Percentiles rank a stretch among this genome's conserved stretches.
Evolutionary conservation across 2,797 vertebrate species (phyloP).

Genomic region (Ambastaia sidthimunki): DNA sequence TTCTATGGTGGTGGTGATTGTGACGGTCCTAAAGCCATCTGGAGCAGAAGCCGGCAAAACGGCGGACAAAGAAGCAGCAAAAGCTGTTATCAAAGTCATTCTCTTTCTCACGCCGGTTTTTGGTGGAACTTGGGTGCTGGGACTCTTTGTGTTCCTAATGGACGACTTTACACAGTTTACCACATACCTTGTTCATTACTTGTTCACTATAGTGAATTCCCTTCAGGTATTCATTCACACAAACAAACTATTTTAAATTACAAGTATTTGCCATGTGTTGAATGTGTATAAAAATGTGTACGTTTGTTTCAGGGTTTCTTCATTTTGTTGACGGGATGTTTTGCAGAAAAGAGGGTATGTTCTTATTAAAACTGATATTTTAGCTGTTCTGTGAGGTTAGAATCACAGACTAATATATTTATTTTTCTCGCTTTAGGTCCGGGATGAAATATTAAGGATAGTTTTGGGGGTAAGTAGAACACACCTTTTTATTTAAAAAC

Average conservation of each 20-base stretch:
- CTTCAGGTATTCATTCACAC: conserved; percentile 77
- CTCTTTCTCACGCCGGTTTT: conserved; percentile 81
- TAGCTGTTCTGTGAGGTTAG: not conserved
- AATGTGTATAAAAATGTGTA: not conserved
- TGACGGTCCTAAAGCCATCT: conserved; percentile 74
- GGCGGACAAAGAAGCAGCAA: conserved; percentile 76
- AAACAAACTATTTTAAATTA: not conserved
- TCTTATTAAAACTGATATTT: not conserved
- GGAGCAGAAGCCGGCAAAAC: conserved; percentile 69
- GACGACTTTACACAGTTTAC: rapidly evolving
- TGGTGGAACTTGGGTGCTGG: conserved; percentile 82
- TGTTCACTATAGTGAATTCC: conserved; percentile 80
- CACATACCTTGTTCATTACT: conserved; percentile 53
- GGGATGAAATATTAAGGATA: conserved; percentile 71
- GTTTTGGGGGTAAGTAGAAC: conserved; percentile 68
- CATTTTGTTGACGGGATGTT: conserved; percentile 75
- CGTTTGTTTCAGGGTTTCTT: conserved; percentile 74
- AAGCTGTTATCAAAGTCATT: conserved; percentile 81
- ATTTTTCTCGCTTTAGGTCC: conserved; percentile 69
- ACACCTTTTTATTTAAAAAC: not conserved
- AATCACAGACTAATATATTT: not conserved
- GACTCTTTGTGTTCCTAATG: conserved; percentile 67
- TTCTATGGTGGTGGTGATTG: conserved; percentile 78
- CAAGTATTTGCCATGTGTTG: too few relatives aligned
- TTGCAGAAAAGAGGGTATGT: conserved; percentile 79